Conservation (phyloP, 2,113 vertebrate species). For the Platanista minor region DNA sequence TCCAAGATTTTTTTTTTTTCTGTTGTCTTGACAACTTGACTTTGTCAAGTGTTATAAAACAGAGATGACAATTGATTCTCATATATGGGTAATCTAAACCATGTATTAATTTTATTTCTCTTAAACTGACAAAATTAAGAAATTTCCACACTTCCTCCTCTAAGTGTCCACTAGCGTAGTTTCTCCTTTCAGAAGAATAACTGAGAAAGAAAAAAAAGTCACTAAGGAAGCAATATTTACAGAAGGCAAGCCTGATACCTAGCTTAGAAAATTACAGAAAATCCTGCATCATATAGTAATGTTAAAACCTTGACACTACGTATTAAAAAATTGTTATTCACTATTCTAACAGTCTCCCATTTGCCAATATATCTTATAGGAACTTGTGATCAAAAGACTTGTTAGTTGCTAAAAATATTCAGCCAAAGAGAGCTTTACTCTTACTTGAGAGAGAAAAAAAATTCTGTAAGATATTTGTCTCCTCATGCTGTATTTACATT, state of each 20-base stretch:
- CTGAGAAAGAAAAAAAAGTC: neutral
- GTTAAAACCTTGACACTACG: neutral
- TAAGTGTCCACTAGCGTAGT: neutral
- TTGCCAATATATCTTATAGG: neutral
- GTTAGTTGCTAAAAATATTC: neutral
- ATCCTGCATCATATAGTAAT: neutral
- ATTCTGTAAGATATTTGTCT: neutral
- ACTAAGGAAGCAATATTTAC: neutral
- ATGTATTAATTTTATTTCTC: neutral
- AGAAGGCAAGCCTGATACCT: neutral
- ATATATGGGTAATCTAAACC: neutral
- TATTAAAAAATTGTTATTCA: neutral
- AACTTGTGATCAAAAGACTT: neutral
- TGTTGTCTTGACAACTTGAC: conserved; percentile 24
- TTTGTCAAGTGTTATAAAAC: neutral
- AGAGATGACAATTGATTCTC: neutral
- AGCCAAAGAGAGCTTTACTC: neutral
- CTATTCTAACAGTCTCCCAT: neutral
- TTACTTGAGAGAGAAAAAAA: neutral
- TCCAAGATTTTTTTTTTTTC: neutral
- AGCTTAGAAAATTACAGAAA: neutral
- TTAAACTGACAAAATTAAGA: neutral
- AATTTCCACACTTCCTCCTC: neutral
- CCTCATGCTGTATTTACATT: neutral
- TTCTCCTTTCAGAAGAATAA: conserved; percentile 8